Evolutionary conservation across 2,113 vertebrate genomes (phyloP), one percentile per base, ranked within the genome.

Genomic region (Trematomus loennbergii): DNA sequence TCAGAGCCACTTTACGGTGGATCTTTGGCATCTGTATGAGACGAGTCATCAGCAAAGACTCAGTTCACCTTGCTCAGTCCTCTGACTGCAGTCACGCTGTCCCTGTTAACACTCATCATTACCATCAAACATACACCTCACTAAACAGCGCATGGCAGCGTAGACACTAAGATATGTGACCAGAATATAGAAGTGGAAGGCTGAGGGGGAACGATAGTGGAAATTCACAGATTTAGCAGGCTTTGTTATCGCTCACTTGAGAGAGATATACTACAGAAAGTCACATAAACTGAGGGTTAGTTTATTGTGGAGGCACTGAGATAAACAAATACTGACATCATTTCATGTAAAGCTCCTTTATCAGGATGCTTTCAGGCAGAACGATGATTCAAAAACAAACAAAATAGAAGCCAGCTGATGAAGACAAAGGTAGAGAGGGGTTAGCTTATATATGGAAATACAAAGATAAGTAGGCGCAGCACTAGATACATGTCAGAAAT

Each of bases 51-150:
- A 17, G 63, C 29, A 63, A 64, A 69, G 50, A 58, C 66, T 36
- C 49, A 36, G 43, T 75, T 83, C 83, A 81, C 83, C 77, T 84
- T 86, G 81, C 20, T 46, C 52, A 81, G 75, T 87, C 84, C 68
- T 82, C 66, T 75, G 62, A 68, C 63, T 65, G 58, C 63, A 53
- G 73, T 43, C 48, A 48, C 53, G 53, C 54, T 53, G 3, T 48
- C 58, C 43, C 29, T 40, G 20, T 65, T 67, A 59, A 74, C 48
- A 50, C 36, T 33, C 9, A 16, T 45, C 43, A 61, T 36, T 40
- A 50, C 48, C 40, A 72, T 75, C 65, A 79, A 78, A 72, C 50
- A 52, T 46, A 4, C 55, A 29, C 61, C 55, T 22, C 48, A 33
- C 8, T 22, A 0, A n/a, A 67, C 75, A 15, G 25, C 15, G 40